phyloP scores from a whole-genome alignment of 2,113 vertebrate genomes.

The Balaeniceps rex region DNA sequence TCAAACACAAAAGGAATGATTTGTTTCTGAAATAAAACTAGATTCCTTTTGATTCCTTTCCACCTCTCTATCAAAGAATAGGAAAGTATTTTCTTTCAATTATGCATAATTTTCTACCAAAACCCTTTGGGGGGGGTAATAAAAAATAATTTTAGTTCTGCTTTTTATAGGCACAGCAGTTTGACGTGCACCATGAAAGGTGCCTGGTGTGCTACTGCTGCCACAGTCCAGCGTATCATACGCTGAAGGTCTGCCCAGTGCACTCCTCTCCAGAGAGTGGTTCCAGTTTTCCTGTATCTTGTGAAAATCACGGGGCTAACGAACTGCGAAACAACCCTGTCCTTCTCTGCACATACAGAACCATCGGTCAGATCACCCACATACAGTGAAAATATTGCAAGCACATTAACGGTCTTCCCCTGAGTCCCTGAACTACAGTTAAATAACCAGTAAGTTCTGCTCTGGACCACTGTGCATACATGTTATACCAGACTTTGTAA shows the following conservation, averaged over 20 bases:
- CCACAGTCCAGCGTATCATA: no score
- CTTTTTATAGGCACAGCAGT: neutral
- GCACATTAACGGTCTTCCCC: neutral
- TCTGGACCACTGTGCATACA: neutral
- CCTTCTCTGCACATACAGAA: neutral
- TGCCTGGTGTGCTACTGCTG: neutral
- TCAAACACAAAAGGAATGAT: neutral
- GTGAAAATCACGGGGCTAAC: neutral
- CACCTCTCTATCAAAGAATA: neutral
- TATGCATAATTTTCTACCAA: neutral
- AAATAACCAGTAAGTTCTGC: neutral
- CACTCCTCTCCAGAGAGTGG: neutral
- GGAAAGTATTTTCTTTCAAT: neutral
- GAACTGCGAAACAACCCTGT: neutral
- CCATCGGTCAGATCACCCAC: neutral
- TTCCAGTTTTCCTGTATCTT: neutral
- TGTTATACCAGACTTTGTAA: neutral
- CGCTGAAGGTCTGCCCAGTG: fast-evolving
- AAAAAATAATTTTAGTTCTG: neutral
- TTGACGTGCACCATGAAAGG: neutral
- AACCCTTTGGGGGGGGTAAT: neutral
- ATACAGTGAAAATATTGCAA: neutral
- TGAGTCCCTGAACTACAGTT: neutral
- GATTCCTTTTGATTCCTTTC: neutral
- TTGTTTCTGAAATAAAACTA: neutral